Base-by-base conservation (phyloP, 2,888 invertebrate genomes). In the Euphydryas editha region DNA sequence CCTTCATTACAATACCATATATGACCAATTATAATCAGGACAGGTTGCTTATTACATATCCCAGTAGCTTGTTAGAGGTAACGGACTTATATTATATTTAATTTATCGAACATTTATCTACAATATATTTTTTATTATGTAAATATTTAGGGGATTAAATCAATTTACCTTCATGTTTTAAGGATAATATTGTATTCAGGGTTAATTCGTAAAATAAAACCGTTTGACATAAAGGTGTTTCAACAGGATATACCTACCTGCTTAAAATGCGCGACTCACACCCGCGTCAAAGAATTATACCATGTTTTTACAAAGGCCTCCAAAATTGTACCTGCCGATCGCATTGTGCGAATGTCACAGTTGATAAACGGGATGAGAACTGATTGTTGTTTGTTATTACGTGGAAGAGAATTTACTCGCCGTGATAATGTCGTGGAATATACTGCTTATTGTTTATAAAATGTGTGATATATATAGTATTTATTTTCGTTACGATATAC, bases 291-390 rank as follows among this genome's bases (percentile, higher is more conserved):
- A 47, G 59, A 51, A 67, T 62, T 46, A 55, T 62, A 36, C 62
- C 59, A 57, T 68, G 70, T 70, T 70, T 70, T 70, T 70, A 57
- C 57, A 60, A 60, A 68, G 54, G 51, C 56, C 37, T 67, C 68
- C 60, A 24, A 65, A 65, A 59, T 65, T 64, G 49, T 69, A 69
- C 69, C 69, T 69, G 69, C 64, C 61, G 44, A 54, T 54, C 51
- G 47, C 42, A 65, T 65, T 65, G 55, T 62, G 37, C 30, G 15
- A 17, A 42, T 49, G 57, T 51, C 30, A 39, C 47, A 30, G 24
- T 39, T 57, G 58, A 58, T 62, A 58, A 61, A 62, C 51, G 39
- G 36, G 64, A 64, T 62, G 42, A 39, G 44, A 55, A 59, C 51
- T 58, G 64, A 65, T 68, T 63, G 51, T 21, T 54, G 17, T 36